Base-by-base conservation (phyloP, 2,113 vertebrate species). In the Emydura subglobosa region DNA sequence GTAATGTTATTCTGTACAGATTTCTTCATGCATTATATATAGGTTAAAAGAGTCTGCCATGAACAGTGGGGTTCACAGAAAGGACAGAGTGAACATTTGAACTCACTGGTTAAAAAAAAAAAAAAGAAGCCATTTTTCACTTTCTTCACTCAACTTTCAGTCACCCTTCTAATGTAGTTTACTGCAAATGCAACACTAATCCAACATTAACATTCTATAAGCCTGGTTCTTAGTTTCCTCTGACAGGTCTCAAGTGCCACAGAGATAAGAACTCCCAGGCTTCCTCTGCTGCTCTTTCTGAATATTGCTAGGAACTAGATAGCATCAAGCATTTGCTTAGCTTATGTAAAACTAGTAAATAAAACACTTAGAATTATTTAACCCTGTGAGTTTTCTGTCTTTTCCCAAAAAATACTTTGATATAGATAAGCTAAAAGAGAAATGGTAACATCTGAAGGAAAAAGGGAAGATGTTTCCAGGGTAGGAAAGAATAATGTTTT, bases 21-120 rank as follows among this genome's bases (percentile, higher is more conserved):
- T 97, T 97, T 97, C 96, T 97, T 98, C 97, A 98, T 98, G 98
- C 98, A 98, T 98, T 98, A 98, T 98, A 98, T 98, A 98, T 98
- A 93, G 97, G 96, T 96, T 98, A 98, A 98, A 98, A 98, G 97
- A 98, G 97, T 97, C 98, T 98, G 97, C 96, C 89, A 95, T 97
- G 98, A 98, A 98, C 97, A 98, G 96, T 21, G 91, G 96, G 96
- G 98, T 98, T 98, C 98, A 98, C 86, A 88, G 98, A 98, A 97
- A 98, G 98, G 98, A 96, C 98, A 98, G 94, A 94, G 90, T 98
- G 98, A 98, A 98, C 97, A 91, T 98, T 98, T 98, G 98, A 98
- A 98, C 98, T 97, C 97, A 19, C 92, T 84, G 72, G 55, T 91
- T 5, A 17, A 17, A 39, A 72, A 72, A 68, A 93, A 94, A 88